Conservation (phyloP, 2,113 vertebrate genomes). For the Trochalopteron elliotii region DNA sequence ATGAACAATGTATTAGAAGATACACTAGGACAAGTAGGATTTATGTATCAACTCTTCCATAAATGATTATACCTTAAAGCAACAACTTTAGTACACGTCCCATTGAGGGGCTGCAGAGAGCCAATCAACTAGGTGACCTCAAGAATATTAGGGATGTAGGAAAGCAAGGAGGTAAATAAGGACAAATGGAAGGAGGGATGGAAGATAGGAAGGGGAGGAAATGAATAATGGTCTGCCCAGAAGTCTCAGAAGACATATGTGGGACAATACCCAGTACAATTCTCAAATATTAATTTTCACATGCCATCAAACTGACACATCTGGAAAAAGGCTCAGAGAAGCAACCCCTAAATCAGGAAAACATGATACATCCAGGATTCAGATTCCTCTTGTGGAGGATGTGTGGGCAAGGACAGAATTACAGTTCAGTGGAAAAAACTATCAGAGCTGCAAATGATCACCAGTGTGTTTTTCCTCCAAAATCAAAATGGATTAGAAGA, state of each 20-base stretch:
- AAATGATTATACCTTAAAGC: neutral
- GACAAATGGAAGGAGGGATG: neutral
- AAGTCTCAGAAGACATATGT: neutral
- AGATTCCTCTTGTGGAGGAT: neutral
- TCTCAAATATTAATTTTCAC: neutral
- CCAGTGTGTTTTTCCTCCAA: neutral
- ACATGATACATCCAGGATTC: neutral
- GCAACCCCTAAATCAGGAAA: neutral
- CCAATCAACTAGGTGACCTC: neutral
- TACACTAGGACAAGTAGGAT: neutral
- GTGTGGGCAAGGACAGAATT: neutral
- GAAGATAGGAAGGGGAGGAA: neutral
- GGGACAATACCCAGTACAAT: neutral
- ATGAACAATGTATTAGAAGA: neutral
- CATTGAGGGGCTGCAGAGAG: neutral
- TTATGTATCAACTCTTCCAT: neutral
- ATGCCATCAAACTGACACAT: neutral
- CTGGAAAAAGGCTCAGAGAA: neutral
- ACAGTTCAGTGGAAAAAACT: neutral
- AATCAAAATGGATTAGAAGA: neutral
- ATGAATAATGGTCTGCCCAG: neutral
- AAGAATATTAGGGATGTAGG: neutral
- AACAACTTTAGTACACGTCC: neutral
- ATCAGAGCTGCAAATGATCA: neutral
- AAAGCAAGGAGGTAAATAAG: neutral